A percentile compares a stretch with the other conserved stretches of the same genome.
These are phyloP conservation scores for Lochmaea crataegi DNA, from an alignment of 2,888 invertebrate species.

Conservation along the genomic window DNA sequence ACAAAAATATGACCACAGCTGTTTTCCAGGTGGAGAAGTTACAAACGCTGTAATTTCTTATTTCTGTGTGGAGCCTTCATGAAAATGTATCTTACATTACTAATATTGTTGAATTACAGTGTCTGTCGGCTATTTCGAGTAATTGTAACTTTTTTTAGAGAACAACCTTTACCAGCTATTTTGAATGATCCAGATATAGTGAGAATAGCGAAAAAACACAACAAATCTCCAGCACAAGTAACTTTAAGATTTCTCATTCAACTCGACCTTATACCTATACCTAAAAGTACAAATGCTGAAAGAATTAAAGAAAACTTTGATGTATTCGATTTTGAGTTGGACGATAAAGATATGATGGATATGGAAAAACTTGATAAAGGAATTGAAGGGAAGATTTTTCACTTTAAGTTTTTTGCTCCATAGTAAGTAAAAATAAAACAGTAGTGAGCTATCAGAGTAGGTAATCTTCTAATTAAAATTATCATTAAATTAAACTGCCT, in stretches of 20 bases:
- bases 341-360: conserved; percentile 69
- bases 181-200: conserved; percentile 71
- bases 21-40: too few species aligned
- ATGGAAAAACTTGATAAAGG: conserved; percentile 73
- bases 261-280: conserved; percentile 78
- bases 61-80: too few species aligned
- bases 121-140: too few species aligned
- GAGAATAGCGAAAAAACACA: conserved; percentile 69
- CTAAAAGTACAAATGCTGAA: conserved; percentile 80
- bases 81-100: too few species aligned
- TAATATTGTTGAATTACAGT: too few species aligned
- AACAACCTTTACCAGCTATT: conserved; percentile 70
- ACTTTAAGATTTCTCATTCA: conserved; percentile 79
- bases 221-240: conserved; percentile 78
- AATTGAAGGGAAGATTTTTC: conserved; percentile 73
- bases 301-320: conserved; percentile 81
- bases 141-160: conserved; percentile 55
- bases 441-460: too few species aligned
- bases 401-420: conserved; percentile 60
- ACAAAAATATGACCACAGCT: too few species aligned
- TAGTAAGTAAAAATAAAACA: conserved; percentile 25
- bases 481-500: too few species aligned
- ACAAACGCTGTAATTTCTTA: too few species aligned
- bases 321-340: conserved; percentile 77
- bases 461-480: too few species aligned